Base-by-base conservation (phyloP, 2,888 invertebrate species). In the Andrena marginata region DNA sequence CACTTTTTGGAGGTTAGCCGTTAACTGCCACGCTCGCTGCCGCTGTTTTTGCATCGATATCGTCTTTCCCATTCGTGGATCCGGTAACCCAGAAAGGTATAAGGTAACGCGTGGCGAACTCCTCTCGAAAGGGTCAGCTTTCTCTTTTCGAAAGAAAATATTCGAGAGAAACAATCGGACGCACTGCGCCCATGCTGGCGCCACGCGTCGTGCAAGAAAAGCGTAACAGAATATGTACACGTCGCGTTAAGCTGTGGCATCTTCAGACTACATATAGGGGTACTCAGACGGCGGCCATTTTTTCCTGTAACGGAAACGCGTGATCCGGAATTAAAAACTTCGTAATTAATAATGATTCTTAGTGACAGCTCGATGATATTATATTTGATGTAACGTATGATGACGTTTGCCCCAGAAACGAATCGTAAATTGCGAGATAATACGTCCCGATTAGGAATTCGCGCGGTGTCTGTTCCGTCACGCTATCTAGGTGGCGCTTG, bases 71-170 rank as follows among this genome's bases (percentile, higher is more conserved):
- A 76, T 77, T 85, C 84, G 72, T 67, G 77, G 85, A 89, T 89
- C 87, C 85, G 82, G 83, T 89, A 84, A 87, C 87, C 83, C 80
- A 81, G 49, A 73, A 77, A 76, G 76, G 86, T 89, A 81, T 89
- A 88, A 80, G 75, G 81, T 89, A 82, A 85, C 90, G 64, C 64
- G 49, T 51, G 49, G 63, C 26, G 65, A 76, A 51, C 42, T 70
- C 80, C 54, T 56, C 69, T 65, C 63, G 77, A 75, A 83, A 88
- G 84, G 82, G 84, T 88, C 86, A 74, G 71, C 85, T 89, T 90
- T 90, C 87, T 84, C 73, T 42, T 82, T 67, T 63, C 62, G 77
- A 80, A 83, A 78, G 75, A 77, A 83, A 82, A 85, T 81, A 85
- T 79, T 80, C 79, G 75, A 80, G 81, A 75, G 80, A 85, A 81